Conservation (phyloP, 2,797 vertebrate species). For the Amblyopsis hoosieri region DNA sequence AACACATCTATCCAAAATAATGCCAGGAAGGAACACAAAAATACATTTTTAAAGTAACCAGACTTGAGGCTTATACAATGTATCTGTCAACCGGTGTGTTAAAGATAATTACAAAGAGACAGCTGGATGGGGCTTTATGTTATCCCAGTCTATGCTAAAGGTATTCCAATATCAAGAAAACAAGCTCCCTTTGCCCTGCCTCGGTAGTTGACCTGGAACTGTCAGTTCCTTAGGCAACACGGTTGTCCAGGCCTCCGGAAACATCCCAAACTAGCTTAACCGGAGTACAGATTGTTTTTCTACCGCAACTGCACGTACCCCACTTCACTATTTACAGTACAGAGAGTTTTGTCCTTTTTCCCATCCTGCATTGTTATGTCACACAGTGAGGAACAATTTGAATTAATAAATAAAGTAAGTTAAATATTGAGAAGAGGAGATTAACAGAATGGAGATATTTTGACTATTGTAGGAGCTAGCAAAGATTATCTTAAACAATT, state of each 20-base stretch:
- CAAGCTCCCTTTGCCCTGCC: background rate
- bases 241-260: constrained; percentile 2
- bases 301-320: background rate
- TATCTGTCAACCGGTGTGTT: background rate
- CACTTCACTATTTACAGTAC: background rate
- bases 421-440: background rate
- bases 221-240: background rate
- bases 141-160: too few species aligned
- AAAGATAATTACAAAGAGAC: background rate
- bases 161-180: too few species aligned
- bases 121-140: too few species aligned
- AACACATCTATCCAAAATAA: background rate
- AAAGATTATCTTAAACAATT: too few species aligned
- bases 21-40: background rate
- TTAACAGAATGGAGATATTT: background rate
- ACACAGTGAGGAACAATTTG: background rate
- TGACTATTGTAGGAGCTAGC: too few species aligned
- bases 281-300: background rate
- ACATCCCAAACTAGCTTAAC: constrained; percentile 10
- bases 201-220: constrained; percentile 5
- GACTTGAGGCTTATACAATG: background rate
- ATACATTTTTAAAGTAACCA: background rate
- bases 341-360: too few species aligned
- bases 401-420: background rate
- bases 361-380: background rate